Percentiles rank a stretch among this genome's conserved stretches.
These are phyloP conservation scores for Oxystoma pomonae DNA, from an alignment of 2,888 invertebrate genomes.

Conservation along the genomic window DNA sequence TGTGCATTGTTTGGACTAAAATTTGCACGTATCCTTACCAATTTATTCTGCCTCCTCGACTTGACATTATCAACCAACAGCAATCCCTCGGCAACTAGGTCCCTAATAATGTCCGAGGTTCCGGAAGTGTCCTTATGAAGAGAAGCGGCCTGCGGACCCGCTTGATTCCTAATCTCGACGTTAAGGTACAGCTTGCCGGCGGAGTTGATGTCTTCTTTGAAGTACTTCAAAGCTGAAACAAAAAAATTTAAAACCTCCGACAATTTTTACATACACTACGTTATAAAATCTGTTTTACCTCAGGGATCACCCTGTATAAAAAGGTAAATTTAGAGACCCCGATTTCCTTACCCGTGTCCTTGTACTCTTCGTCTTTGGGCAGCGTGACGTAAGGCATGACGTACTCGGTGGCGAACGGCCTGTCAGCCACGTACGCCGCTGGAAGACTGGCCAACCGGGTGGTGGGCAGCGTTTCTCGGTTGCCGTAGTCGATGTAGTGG, in stretches of 20 bases:
- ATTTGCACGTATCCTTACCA: no score
- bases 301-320: conserved; percentile 9
- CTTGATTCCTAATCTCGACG: conserved; percentile 66
- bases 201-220: conserved; percentile 57
- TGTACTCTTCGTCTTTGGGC: conserved; percentile 84
- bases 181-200: conserved; percentile 79
- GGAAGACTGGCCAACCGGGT: conserved; percentile 82
- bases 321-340: no score
- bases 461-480: conserved; percentile 52
- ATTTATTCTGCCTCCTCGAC: conserved; percentile 74
- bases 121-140: conserved; percentile 50
- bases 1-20: no score
- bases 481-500: conserved; percentile 94
- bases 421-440: conserved; percentile 66
- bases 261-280: no score
- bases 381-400: conserved; percentile 77
- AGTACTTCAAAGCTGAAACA: conserved; percentile 41
- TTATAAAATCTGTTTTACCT: not conserved
- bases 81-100: conserved; percentile 80
- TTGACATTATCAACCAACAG: conserved; percentile 75
- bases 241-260: no score
- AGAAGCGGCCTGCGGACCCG: conserved; percentile 55
- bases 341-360: conserved; percentile 53
- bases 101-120: conserved; percentile 69
- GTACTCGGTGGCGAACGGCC: conserved; percentile 84